Evolutionary conservation across 2,888 invertebrate species (phyloP), one percentile per base, ranked within the genome.

Genomic region (Noctua comes): DNA sequence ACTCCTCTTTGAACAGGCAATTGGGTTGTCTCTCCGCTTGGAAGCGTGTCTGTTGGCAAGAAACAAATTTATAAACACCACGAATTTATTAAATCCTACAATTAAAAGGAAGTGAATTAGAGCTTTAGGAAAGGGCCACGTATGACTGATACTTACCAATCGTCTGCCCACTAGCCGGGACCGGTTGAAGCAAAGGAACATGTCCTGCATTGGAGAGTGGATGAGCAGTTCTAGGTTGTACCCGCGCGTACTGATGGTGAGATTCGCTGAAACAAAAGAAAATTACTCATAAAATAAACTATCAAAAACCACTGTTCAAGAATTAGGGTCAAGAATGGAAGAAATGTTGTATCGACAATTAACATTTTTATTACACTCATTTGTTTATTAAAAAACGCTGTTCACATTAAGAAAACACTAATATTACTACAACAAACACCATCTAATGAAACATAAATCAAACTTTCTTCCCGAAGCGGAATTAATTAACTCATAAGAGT

Each of bases 111-210:
- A 51, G 7, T 18, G 0, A 59, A 18, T 40, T 48, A 11, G 4
- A 57, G n/a, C 13, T 36, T 43, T 36, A 1, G 48, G 13, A 13
- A 43, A 51, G 3, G 5, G n/a, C 21, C 48, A 46, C 64, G 27
- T 73, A 24, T 43, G 54, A 65, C 24, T 68, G 57, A 51, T 80
- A 89, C 96, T 96, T 82, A 97, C 97, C 95, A 97, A 97, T 95
- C 98, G 97, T 97, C 97, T 97, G 97, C 98, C 98, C 90, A 98
- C 97, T 92, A 98, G 97, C 95, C 97, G 97, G 96, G 98, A 98
- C 90, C 97, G 97, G 95, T 97, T 98, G 97, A 98, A 98, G 97
- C 98, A 98, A 92, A 98, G 97, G 96, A 97, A 98, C 97, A 98
- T 97, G 94, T 97, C 97, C 91, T 97, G 97, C 93, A 98, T 97